Conservation (phyloP, 37 sponge, comb jelly and placozoan species). For the Tethya wilhelma region DNA sequence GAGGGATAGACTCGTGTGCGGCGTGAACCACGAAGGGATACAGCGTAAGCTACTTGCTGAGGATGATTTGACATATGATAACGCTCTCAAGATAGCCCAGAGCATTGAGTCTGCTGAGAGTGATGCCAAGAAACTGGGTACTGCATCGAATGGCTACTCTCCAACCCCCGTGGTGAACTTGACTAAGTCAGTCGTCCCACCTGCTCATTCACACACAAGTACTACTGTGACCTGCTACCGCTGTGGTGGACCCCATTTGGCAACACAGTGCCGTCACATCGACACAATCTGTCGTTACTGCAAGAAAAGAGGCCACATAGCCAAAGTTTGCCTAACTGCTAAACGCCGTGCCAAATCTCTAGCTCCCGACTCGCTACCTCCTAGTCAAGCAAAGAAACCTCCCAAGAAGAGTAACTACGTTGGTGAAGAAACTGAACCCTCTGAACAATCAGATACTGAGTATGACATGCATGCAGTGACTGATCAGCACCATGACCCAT, state of each 20-base stretch:
- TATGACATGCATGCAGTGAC: not conserved
- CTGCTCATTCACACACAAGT: too few relatives aligned
- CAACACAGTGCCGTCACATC: conserved; percentile 17
- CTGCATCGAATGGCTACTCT: not conserved
- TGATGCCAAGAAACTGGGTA: not conserved
- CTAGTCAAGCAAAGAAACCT: not conserved
- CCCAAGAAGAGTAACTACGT: conserved; percentile 1
- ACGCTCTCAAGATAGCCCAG: conserved; percentile 22
- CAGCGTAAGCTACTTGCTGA: conserved; percentile 42
- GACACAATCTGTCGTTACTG: conserved; percentile 31
- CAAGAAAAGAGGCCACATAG: conserved; percentile 46
- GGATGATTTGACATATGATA: conserved; percentile 21
- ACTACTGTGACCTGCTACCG: conserved; percentile 18
- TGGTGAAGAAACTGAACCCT: not conserved
- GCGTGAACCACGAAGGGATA: conserved; percentile 4
- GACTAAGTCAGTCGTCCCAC: too few relatives aligned
- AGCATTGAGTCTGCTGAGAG: conserved; percentile 40
- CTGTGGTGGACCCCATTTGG: conserved; percentile 40
- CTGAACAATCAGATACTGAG: not conserved
- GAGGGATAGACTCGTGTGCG: conserved; percentile 49
- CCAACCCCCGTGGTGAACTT: not conserved
- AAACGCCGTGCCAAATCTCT: not conserved
- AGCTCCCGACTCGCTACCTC: not conserved
- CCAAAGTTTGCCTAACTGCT: conserved; percentile 32
- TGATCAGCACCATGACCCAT: not conserved